Conservation (phyloP, 2,113 vertebrate species). For the Tupaia tana region DNA sequence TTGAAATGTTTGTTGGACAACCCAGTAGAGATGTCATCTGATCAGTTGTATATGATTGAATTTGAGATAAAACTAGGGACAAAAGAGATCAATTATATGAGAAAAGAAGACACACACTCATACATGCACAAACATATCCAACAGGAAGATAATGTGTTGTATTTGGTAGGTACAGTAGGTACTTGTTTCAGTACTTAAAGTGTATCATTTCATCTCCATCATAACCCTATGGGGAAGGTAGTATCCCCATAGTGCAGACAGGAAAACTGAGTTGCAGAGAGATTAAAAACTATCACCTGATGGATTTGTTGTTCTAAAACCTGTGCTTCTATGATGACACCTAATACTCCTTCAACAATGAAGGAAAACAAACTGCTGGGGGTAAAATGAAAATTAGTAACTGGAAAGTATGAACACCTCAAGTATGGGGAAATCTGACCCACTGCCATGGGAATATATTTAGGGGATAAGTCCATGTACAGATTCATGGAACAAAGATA, state of each 20-base stretch:
- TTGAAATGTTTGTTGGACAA: not conserved
- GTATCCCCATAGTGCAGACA: not conserved
- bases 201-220: not conserved
- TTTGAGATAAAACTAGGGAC: not conserved
- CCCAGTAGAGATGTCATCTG: not conserved
- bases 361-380: not conserved
- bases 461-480: not conserved
- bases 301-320: not conserved
- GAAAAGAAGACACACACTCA: not conserved
- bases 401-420: not conserved
- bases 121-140: too few relatives aligned
- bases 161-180: not conserved
- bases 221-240: not conserved
- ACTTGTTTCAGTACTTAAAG: not conserved
- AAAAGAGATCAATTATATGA: not conserved
- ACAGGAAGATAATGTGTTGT: not conserved
- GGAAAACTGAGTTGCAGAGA: not conserved
- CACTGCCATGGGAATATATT: not conserved
- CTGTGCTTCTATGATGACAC: not conserved
- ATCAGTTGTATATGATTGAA: not conserved
- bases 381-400: not conserved
- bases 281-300: not conserved
- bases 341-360: not conserved
- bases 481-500: not conserved
- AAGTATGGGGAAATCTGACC: not conserved